These are phyloP conservation scores for Sussaba pulchella DNA, from an alignment of 2,888 invertebrate species.

Conservation along the genomic window DNA sequence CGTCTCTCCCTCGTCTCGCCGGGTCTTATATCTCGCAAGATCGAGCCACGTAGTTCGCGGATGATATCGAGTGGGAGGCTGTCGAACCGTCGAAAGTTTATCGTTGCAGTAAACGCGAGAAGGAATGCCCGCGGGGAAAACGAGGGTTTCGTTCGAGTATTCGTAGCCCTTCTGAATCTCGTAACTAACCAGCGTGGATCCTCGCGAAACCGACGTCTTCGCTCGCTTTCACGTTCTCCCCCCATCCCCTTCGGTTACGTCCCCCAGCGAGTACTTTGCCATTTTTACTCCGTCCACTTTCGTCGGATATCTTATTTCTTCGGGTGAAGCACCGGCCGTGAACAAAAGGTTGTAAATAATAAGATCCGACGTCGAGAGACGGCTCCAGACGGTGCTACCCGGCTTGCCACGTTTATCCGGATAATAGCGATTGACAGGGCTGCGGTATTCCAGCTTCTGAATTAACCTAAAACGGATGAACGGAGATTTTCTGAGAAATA, in stretches of 20 bases:
- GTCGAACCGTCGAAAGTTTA: conserved; percentile 59
- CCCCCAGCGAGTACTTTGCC: conserved; percentile 13
- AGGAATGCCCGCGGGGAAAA: conserved; percentile 14
- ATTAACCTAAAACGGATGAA: too few species aligned
- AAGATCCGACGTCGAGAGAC: conserved; percentile 2
- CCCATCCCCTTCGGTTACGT: background rate
- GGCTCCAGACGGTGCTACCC: background rate
- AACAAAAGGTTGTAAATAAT: conserved; percentile 45
- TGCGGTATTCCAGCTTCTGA: too few species aligned
- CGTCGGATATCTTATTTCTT: conserved; percentile 18
- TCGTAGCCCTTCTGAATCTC: conserved; percentile 8
- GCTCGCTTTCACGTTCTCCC: background rate
- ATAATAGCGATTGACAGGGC: conserved; percentile 7
- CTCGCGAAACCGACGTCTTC: conserved; percentile 4
- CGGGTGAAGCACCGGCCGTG: background rate
- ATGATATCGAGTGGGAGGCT: conserved; percentile 56
- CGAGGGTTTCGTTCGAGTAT: background rate
- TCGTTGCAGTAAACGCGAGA: conserved; percentile 41
- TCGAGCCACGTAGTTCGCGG: conserved; percentile 34
- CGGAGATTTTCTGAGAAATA: too few species aligned
- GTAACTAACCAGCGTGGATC: conserved; percentile 26
- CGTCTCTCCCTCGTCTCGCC: background rate
- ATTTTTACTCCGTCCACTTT: conserved; percentile 35
- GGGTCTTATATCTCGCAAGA: conserved; percentile 3
- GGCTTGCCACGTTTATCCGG: background rate